Evolutionary conservation across 92 coral and sea anemone genomes (phyloP).

Genomic region (Diadumene lineata): DNA sequence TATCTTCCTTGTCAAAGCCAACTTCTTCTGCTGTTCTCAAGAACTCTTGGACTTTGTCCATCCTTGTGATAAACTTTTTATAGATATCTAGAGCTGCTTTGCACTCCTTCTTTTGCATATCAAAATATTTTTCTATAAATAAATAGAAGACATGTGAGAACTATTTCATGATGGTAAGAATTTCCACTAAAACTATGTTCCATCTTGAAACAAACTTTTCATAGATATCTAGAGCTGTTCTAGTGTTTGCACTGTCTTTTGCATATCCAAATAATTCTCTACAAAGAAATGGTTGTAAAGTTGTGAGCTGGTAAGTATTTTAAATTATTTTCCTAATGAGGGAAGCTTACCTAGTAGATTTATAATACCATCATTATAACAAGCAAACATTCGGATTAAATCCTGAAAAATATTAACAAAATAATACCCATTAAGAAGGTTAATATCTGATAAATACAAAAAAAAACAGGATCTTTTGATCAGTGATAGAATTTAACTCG

Average conservation of each 20-base stretch:
- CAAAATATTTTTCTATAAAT: slow-evolving; percentile 90
- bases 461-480: too few relatives aligned
- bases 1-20: slow-evolving; percentile 94
- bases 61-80: slow-evolving; percentile 86
- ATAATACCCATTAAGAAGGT: too few relatives aligned
- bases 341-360: slow-evolving; percentile 71
- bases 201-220: slow-evolving; percentile 86
- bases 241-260: slow-evolving; percentile 89
- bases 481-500: too few relatives aligned
- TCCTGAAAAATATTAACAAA: slow-evolving; percentile 53
- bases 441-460: too few relatives aligned
- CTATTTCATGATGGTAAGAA: too few relatives aligned
- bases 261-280: slow-evolving; percentile 98
- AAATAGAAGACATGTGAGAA: too few relatives aligned
- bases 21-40: slow-evolving; percentile 97
- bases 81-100: slow-evolving; percentile 89
- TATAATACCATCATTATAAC: slow-evolving; percentile 98
- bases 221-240: slow-evolving; percentile 85
- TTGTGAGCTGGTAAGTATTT: too few relatives aligned
- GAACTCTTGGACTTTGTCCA: slow-evolving; percentile 92
- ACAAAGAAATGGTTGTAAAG: too few relatives aligned
- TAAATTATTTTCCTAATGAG: neutral
- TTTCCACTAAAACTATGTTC: slow-evolving; percentile 87
- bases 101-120: slow-evolving; percentile 94
- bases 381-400: slow-evolving; percentile 93